A percentile compares a stretch with the other conserved stretches of the same genome.
phyloP scores from a whole-genome alignment of 2,888 invertebrate genomes.

The Hemistola chrysoprasaria region DNA sequence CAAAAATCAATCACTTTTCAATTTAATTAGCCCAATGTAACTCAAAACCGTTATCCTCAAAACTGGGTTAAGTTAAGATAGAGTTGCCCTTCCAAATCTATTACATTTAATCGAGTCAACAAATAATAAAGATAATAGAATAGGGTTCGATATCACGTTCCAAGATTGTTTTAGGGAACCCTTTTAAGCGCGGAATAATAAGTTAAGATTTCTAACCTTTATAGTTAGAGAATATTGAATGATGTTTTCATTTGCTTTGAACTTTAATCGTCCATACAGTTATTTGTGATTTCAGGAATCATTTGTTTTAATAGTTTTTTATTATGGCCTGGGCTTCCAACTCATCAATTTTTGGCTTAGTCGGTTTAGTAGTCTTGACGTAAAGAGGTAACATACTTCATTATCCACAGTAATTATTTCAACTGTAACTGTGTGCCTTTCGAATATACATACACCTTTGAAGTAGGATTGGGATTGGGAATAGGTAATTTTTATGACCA shows the following conservation, averaged over 20 bases:
- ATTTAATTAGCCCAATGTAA: constrained; percentile 10
- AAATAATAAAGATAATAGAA: constrained; percentile 31
- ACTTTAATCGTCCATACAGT: no score
- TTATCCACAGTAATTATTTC: no score
- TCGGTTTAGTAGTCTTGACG: no score
- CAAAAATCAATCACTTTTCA: constrained; percentile 5
- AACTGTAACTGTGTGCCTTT: no score
- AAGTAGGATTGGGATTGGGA: no score
- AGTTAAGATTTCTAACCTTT: constrained; percentile 24
- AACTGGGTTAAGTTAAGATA: constrained; percentile 18
- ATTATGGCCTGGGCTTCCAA: no score
- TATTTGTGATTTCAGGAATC: background rate
- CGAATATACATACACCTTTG: no score
- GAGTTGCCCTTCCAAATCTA: constrained; percentile 21
- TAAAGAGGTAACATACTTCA: no score
- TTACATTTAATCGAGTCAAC: constrained; percentile 27
- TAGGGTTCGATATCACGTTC: constrained; percentile 25
- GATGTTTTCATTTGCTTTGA: constrained; percentile 14
- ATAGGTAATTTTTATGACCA: no score
- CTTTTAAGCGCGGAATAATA: constrained; percentile 28
- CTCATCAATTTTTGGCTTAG: no score
- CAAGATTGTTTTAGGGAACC: constrained; percentile 29
- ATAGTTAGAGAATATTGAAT: constrained; percentile 19
- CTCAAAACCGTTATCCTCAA: constrained; percentile 7
- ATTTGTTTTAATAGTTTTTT: no score